Percentiles rank a stretch among this genome's conserved stretches.
These are phyloP conservation scores for Epizoanthus illoricatus DNA, from an alignment of 92 coral and sea anemone species.

Conservation along the genomic window DNA sequence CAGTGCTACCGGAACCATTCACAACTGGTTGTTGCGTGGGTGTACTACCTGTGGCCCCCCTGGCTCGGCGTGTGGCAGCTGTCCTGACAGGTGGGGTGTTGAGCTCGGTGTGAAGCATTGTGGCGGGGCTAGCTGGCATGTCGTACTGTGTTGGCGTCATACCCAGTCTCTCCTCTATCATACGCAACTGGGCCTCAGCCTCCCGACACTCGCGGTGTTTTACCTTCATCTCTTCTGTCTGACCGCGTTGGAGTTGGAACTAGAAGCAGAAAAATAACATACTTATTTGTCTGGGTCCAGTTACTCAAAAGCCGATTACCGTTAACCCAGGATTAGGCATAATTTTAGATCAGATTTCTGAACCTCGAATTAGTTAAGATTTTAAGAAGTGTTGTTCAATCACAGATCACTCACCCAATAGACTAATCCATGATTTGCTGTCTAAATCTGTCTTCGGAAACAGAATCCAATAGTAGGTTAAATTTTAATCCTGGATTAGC, in stretches of 20 bases:
- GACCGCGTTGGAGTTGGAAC: conserved; percentile 89
- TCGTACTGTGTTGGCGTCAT: conserved; percentile 98
- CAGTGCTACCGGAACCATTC: conserved; percentile 59
- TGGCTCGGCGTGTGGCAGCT: conserved; percentile 67
- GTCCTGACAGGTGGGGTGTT: conserved; percentile 74
- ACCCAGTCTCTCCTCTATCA: conserved; percentile 94
- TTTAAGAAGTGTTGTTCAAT: too few species aligned
- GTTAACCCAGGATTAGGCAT: too few species aligned
- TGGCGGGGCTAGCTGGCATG: conserved; percentile 99
- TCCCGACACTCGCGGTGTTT: conserved; percentile 97
- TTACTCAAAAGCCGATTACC: too few species aligned
- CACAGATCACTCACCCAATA: too few species aligned
- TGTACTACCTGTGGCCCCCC: conserved; percentile 51
- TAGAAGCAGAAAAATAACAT: not conserved
- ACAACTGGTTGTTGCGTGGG: conserved; percentile 57
- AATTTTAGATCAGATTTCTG: too few species aligned
- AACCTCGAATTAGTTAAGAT: too few species aligned
- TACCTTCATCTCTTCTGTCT: conserved; percentile 90
- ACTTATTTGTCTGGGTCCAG: too few species aligned
- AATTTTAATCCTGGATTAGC: too few species aligned
- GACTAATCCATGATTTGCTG: too few species aligned
- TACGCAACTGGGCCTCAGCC: conserved; percentile 91
- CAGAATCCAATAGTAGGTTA: too few species aligned
- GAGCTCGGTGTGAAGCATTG: conserved; percentile 92
- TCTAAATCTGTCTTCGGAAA: too few species aligned